Evolutionary conservation across 2,797 vertebrate species (phyloP).

Genomic region (Chaunax sp.): DNA sequence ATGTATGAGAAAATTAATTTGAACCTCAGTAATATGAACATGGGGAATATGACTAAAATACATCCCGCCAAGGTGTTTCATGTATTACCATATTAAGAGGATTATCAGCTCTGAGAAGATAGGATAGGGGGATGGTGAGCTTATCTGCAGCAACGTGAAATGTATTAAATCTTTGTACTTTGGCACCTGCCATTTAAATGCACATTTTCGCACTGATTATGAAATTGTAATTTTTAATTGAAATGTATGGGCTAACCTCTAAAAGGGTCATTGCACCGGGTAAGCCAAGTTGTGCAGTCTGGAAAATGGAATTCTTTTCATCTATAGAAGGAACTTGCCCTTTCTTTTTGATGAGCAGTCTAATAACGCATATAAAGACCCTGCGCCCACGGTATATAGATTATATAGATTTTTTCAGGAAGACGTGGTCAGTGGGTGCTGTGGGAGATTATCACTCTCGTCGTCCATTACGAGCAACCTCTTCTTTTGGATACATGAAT

Average conservation of each 20-base stretch:
- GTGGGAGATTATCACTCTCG: conserved; percentile 25
- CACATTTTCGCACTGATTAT: conserved; percentile 57
- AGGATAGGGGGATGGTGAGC: conserved; percentile 33
- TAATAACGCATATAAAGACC: conserved; percentile 52
- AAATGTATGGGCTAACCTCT: conserved; percentile 56
- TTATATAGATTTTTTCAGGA: conserved; percentile 50
- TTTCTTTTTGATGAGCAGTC: conserved; percentile 66
- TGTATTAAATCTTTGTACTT: conserved; percentile 37
- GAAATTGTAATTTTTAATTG: conserved; percentile 55
- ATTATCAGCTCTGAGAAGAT: conserved; percentile 73
- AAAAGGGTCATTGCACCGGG: conserved; percentile 57
- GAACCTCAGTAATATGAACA: conserved; percentile 44
- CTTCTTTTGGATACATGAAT: conserved; percentile 20
- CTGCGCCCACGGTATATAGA: conserved; percentile 14
- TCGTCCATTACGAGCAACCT: conserved; percentile 16
- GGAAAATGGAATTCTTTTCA: conserved; percentile 72
- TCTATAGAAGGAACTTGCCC: conserved; percentile 54
- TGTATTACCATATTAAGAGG: conserved; percentile 78
- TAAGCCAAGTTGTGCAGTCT: conserved; percentile 41
- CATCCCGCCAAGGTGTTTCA: conserved; percentile 66
- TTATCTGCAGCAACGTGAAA: conserved; percentile 53
- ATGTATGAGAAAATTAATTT: conserved; percentile 45
- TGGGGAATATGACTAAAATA: conserved; percentile 60
- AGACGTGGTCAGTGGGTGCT: conserved; percentile 22
- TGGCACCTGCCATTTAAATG: conserved; percentile 56